Conservation (phyloP, 2,797 vertebrate species). For the Parauchenoglanis punctatus region DNA sequence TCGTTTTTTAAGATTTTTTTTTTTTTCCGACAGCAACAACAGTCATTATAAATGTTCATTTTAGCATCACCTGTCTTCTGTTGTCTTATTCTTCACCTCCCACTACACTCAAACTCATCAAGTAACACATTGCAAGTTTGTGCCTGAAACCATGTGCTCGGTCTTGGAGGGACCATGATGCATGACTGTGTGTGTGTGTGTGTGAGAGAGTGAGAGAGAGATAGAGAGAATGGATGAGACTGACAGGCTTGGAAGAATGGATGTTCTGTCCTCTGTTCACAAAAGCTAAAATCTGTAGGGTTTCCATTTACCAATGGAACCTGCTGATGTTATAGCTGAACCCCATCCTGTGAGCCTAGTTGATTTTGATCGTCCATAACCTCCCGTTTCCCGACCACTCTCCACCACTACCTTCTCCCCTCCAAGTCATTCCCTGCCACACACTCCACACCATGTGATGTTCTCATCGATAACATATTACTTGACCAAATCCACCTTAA, state of each 20-base stretch:
- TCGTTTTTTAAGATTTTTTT: constrained; percentile 77
- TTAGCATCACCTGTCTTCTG: constrained; percentile 96
- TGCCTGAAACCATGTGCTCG: constrained; percentile 72
- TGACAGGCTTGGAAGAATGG: constrained; percentile 67
- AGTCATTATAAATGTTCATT: constrained; percentile 98
- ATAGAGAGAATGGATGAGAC: constrained; percentile 52
- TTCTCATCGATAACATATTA: constrained; percentile 85
- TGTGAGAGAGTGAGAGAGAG: constrained; percentile 20
- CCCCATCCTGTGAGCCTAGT: constrained; percentile 84
- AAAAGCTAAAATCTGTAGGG: constrained; percentile 82
- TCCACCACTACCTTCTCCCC: constrained; percentile 72
- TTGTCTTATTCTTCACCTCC: constrained; percentile 92
- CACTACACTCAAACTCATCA: constrained; percentile 86
- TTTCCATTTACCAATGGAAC: constrained; percentile 82
- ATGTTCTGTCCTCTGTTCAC: constrained; percentile 80
- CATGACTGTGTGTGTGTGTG: constrained; percentile 47
- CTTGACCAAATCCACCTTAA: constrained; percentile 80
- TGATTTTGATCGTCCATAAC: constrained; percentile 81
- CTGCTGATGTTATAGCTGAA: constrained; percentile 82
- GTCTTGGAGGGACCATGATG: constrained; percentile 60
- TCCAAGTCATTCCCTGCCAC: constrained; percentile 79
- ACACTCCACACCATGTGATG: constrained; percentile 82
- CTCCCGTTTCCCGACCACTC: constrained; percentile 78
- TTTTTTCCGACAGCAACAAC: constrained; percentile 82
- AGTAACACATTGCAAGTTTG: constrained; percentile 86